Conservation (phyloP, 2,797 vertebrate genomes). For the Fringilla coelebs region DNA sequence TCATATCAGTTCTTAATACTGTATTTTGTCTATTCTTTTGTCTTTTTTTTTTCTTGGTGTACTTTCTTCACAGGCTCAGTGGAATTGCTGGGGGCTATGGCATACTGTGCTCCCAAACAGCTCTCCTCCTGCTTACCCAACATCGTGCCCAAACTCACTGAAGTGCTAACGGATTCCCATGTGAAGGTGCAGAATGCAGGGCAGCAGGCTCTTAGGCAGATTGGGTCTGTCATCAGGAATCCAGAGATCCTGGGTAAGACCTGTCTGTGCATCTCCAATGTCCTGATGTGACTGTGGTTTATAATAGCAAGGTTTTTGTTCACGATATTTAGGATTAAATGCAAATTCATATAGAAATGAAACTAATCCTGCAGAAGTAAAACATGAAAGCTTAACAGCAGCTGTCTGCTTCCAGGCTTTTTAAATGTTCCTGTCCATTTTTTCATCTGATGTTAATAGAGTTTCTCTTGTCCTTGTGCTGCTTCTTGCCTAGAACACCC, state of each 20-base stretch:
- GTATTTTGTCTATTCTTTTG: background rate
- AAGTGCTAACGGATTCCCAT: conserved; percentile 96
- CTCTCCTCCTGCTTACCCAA: conserved; percentile 96
- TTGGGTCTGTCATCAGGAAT: conserved; percentile 97
- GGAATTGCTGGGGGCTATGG: conserved; percentile 96
- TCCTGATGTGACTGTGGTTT: background rate
- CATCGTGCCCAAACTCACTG: conserved; percentile 97
- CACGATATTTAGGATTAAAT: background rate
- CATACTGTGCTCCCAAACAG: conserved; percentile 96
- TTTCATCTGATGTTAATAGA: background rate
- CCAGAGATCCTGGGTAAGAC: conserved; percentile 93
- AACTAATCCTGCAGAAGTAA: background rate
- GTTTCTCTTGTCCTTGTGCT: background rate
- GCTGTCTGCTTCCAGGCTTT: background rate
- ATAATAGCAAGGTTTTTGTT: background rate
- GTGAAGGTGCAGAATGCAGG: conserved; percentile 99
- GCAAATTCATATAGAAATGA: background rate
- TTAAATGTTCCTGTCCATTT: background rate
- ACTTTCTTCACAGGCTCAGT: conserved; percentile 83
- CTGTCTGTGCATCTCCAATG: background rate
- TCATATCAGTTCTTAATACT: background rate
- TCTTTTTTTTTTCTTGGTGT: background rate
- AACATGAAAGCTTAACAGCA: background rate
- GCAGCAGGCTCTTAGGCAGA: conserved; percentile 94
- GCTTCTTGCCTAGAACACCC: background rate